phyloP scores from a whole-genome alignment of 2,888 invertebrate species.

The Xiphydria camelus region DNA sequence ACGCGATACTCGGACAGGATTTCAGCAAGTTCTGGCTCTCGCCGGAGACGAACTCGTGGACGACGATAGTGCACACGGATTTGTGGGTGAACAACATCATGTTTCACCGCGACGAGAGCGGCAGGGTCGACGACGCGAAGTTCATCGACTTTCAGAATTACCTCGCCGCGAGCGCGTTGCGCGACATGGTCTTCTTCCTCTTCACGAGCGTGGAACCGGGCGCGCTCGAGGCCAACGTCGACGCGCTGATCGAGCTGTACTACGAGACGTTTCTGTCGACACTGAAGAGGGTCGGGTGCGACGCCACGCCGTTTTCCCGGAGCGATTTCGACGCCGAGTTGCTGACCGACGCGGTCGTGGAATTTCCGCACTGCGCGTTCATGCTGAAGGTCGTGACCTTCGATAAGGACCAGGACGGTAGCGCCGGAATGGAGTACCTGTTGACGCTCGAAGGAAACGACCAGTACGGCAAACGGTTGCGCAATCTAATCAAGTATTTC shows the following conservation, averaged over 20 bases:
- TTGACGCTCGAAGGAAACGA: not conserved
- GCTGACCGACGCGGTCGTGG: not conserved
- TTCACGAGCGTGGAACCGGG: conserved; percentile 60
- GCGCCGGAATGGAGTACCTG: not conserved
- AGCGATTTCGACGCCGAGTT: conserved; percentile 10
- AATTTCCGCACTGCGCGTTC: conserved; percentile 9
- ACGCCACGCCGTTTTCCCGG: conserved; percentile 29
- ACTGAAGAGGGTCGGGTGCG: conserved; percentile 49
- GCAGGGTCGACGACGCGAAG: conserved; percentile 59
- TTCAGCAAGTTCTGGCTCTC: not conserved
- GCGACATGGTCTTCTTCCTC: conserved; percentile 64
- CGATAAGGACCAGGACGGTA: not conserved
- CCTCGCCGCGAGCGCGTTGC: conserved; percentile 59
- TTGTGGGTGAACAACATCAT: conserved; percentile 68
- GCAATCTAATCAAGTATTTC: not conserved
- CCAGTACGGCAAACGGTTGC: not conserved
- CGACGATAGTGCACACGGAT: conserved; percentile 63
- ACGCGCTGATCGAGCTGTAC: conserved; percentile 61
- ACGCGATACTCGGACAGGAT: too few species aligned
- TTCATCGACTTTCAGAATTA: conserved; percentile 66
- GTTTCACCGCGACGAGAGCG: conserved; percentile 56
- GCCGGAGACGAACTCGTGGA: conserved; percentile 58
- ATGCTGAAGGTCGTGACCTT: conserved; percentile 10
- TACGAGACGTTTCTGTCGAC: conserved; percentile 59
- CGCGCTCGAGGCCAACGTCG: conserved; percentile 57